Conservation (phyloP, 37 sponge, comb jelly and placozoan genomes). For the Agelas oroides region DNA sequence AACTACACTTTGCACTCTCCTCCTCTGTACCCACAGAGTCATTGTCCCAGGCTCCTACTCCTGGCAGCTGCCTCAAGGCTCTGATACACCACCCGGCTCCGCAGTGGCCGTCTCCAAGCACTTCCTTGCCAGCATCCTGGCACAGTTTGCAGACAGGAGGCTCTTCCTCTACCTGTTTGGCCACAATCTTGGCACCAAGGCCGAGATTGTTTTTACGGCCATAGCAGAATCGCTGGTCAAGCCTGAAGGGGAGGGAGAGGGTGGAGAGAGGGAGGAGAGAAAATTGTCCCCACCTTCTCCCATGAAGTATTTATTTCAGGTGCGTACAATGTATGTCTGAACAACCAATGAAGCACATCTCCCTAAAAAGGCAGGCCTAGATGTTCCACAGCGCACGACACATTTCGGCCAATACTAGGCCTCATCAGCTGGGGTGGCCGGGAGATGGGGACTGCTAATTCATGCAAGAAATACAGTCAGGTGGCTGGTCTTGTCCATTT, state of each 20-base stretch:
- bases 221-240: conserved; percentile 9
- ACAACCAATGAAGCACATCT: too few relatives aligned
- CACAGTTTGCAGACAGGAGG: conserved; percentile 66
- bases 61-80: conserved; percentile 35
- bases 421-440: too few relatives aligned
- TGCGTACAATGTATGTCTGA: too few relatives aligned
- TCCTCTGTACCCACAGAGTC: too few relatives aligned
- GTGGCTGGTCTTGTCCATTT: too few relatives aligned
- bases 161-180: conserved; percentile 76
- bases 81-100: conserved; percentile 51
- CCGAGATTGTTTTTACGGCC: conserved; percentile 25
- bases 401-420: too few relatives aligned
- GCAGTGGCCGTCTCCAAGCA: conserved; percentile 60
- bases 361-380: too few relatives aligned
- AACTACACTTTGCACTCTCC: too few relatives aligned
- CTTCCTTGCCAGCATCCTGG: conserved; percentile 50
- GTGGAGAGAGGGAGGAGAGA: conserved; percentile 16
- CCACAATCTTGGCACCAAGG: neutral
- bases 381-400: too few relatives aligned
- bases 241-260: conserved; percentile 5
- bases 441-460: too few relatives aligned
- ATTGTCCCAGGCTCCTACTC: conserved; percentile 44
- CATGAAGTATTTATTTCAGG: conserved; percentile 60
- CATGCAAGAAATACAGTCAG: too few relatives aligned
- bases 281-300: conserved; percentile 28